Evolutionary conservation across 2,888 invertebrate species (phyloP), one percentile per base, ranked within the genome.

Genomic region (Muschampia staudingeri): DNA sequence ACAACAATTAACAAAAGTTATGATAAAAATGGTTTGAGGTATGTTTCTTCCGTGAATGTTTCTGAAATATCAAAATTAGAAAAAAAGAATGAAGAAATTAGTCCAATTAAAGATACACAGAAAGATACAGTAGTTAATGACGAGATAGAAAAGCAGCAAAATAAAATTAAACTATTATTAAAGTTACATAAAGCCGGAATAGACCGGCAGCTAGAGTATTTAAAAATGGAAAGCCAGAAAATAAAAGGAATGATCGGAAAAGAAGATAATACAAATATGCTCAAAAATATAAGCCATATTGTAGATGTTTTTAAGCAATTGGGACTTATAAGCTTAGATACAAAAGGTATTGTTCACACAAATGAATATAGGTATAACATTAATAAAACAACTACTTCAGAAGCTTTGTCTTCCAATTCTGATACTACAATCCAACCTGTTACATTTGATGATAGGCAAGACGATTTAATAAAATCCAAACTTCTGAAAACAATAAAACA

Each of bases 1-100:
- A 95, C 96, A 1, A 94, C 92, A 83, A 95, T 96, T 3, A 96
- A 96, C 81, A 96, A 96, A 87, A 95, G 93, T 69, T 95, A 91
- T 75, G 94, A 95, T 76, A 94, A 92, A 86, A 92, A 95, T 82
- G 96, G 96, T 1, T 44, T 95, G 0, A 73, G 91, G 0, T 95
- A 93, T 86, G 93, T 93, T 16, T 94, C 95, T 0, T 85, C 94
- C 70, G 92, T 96, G 0, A 96, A 96, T 77, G 93, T 96, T 1
- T 94, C 96, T 7, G 94, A 95, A 89, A 92, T 96, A 87, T 94
- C 96, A 0, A 95, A 95, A 90, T 84, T 95, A 9, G 92, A 93
- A 80, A 91, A 89, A 71, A 88, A 89, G n/a, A 42, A 65, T 80
- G 25, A 78, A 72, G 69, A 48, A 8, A 69, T 79, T 30, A n/a